Conservation (phyloP, 2,113 vertebrate genomes). For the Cyprinodon tularosa region DNA sequence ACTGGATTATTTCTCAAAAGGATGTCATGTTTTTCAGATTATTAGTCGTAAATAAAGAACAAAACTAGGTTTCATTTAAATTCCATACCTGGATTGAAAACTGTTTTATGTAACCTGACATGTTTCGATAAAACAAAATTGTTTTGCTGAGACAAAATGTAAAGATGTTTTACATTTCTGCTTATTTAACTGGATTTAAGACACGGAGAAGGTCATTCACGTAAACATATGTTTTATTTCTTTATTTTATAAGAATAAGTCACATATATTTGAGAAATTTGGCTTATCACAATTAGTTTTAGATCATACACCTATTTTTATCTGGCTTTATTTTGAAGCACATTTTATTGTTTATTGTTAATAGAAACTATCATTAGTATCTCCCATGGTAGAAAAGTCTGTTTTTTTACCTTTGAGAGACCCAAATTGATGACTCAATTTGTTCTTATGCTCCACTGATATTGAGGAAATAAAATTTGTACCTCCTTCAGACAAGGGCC, state of each 20-base stretch:
- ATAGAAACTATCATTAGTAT: neutral
- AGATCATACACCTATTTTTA: neutral
- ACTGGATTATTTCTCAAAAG: no score
- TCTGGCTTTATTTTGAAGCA: neutral
- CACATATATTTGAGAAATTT: neutral
- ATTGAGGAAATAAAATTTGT: neutral
- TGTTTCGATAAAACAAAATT: neutral
- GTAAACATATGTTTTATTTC: neutral
- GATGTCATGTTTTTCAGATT: no score
- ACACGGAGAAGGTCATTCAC: neutral
- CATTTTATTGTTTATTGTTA: neutral
- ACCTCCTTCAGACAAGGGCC: neutral
- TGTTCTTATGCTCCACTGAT: constrained; percentile 3
- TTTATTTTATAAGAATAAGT: neutral
- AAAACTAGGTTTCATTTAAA: no score
- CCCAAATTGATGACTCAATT: neutral
- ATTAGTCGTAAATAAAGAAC: no score
- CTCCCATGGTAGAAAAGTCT: constrained; percentile 1
- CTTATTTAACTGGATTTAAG: neutral
- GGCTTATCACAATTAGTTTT: neutral
- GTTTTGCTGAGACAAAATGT: no score
- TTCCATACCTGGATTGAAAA: neutral
- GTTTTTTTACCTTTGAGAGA: constrained; percentile 14
- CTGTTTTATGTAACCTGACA: neutral
- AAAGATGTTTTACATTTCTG: neutral